phyloP scores from a whole-genome alignment of 2,113 vertebrate species.

The Percopsis transmontana region DNA sequence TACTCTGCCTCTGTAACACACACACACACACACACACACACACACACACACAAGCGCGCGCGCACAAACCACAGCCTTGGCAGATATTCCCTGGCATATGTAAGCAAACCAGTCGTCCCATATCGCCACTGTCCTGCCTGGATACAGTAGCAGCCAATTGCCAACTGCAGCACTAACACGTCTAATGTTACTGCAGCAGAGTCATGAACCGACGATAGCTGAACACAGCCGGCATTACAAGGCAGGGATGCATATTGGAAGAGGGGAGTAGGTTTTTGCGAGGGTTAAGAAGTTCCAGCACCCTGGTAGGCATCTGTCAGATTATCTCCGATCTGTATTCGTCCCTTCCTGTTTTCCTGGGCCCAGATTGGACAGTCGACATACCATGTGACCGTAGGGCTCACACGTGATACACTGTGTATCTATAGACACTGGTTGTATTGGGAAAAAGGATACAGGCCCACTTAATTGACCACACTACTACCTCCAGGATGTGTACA shows the following conservation, averaged over 20 bases:
- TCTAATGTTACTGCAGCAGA: conserved; percentile 34
- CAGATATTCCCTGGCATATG: conserved; percentile 73
- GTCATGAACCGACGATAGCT: conserved; percentile 28
- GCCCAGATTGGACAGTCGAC: conserved; percentile 25
- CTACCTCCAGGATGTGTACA: background rate
- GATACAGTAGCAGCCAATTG: conserved; percentile 63
- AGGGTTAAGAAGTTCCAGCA: conserved; percentile 25
- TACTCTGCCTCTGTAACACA: background rate
- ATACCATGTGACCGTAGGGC: conserved; percentile 19
- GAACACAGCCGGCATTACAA: conserved; percentile 35
- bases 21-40: conserved; percentile 14
- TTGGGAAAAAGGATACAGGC: background rate
- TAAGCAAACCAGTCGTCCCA: conserved; percentile 72
- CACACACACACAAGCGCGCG: background rate
- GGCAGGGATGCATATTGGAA: conserved; percentile 8
- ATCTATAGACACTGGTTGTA: conserved; percentile 4
- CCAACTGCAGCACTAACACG: conserved; percentile 43
- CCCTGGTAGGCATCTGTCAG: conserved; percentile 1
- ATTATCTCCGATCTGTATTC: background rate
- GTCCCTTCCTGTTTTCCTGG: conserved; percentile 19
- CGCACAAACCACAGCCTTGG: conserved; percentile 12
- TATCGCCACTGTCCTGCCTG: conserved; percentile 51
- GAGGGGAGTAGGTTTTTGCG: background rate
- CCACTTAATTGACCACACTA: background rate
- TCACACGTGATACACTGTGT: conserved; percentile 17